These are phyloP conservation scores for Calonectris borealis DNA, from an alignment of 2,113 vertebrate species.

Conservation along the genomic window DNA sequence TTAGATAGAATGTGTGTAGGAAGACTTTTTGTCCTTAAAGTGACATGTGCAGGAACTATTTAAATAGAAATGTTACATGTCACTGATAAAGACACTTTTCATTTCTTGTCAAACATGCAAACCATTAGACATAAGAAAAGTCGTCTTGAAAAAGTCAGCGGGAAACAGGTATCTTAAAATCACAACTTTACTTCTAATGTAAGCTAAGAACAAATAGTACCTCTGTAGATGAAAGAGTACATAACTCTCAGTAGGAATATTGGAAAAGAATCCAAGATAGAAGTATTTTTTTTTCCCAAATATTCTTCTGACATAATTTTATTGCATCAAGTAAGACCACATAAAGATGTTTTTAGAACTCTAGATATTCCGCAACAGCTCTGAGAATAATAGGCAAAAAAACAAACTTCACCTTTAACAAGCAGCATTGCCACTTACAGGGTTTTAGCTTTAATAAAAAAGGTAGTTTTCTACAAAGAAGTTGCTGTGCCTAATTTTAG, in stretches of 20 bases:
- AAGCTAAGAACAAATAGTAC: neutral
- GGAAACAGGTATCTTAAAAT: neutral
- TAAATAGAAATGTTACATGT: neutral
- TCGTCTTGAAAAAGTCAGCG: neutral
- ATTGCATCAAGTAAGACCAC: neutral
- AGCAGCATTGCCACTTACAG: neutral
- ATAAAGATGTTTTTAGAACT: neutral
- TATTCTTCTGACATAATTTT: neutral
- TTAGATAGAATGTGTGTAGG: neutral
- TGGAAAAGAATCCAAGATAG: neutral
- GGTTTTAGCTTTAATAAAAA: neutral
- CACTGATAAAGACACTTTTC: neutral
- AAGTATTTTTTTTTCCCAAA: neutral
- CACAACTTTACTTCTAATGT: neutral
- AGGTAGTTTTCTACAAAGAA: neutral
- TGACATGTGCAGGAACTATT: neutral
- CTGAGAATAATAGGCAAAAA: neutral
- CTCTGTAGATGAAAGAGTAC: neutral
- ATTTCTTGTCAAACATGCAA: neutral
- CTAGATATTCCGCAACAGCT: neutral
- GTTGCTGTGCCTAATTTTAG: neutral
- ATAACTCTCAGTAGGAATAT: neutral
- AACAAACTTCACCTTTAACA: neutral
- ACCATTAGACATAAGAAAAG: neutral
- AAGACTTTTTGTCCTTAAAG: neutral